Conservation (phyloP, 1,140 invertebrate genomes). For the Achroia grisella region DNA sequence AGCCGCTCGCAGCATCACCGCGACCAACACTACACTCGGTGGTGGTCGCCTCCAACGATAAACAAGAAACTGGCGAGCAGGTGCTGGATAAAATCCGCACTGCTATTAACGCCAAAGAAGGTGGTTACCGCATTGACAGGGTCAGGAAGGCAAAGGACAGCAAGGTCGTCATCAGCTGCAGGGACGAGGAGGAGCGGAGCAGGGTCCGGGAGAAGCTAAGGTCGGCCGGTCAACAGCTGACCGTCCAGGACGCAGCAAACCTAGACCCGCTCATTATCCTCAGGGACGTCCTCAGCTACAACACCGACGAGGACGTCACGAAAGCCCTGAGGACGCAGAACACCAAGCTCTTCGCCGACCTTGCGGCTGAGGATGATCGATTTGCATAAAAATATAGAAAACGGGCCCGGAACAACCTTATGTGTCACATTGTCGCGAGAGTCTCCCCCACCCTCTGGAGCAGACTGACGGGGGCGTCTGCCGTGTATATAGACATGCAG, state of each 20-base stretch:
- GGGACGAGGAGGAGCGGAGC: neutral
- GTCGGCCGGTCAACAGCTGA: neutral
- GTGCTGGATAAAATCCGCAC: conserved; percentile 15
- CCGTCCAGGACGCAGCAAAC: conserved; percentile 9
- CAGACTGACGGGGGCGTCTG: neutral
- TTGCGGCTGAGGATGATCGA: neutral
- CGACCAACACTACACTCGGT: neutral
- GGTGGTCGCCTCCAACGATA: conserved; percentile 16
- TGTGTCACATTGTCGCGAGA: neutral
- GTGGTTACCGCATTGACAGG: neutral
- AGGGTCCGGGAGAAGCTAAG: neutral
- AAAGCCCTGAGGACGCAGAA: neutral
- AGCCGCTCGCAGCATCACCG: too few relatives aligned
- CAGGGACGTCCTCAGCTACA: neutral
- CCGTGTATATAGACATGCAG: neutral
- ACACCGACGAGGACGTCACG: neutral
- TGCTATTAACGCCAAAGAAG: conserved; percentile 14
- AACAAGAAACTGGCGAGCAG: conserved; percentile 11
- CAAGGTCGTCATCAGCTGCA: neutral
- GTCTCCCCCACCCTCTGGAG: neutral
- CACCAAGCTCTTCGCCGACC: neutral
- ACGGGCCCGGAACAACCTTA: neutral
- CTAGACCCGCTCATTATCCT: conserved; percentile 12
- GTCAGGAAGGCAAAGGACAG: conserved; percentile 5
- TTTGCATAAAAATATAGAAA: neutral